Conservation (phyloP, 2,113 vertebrate genomes). For the Phoenicopterus ruber region DNA sequence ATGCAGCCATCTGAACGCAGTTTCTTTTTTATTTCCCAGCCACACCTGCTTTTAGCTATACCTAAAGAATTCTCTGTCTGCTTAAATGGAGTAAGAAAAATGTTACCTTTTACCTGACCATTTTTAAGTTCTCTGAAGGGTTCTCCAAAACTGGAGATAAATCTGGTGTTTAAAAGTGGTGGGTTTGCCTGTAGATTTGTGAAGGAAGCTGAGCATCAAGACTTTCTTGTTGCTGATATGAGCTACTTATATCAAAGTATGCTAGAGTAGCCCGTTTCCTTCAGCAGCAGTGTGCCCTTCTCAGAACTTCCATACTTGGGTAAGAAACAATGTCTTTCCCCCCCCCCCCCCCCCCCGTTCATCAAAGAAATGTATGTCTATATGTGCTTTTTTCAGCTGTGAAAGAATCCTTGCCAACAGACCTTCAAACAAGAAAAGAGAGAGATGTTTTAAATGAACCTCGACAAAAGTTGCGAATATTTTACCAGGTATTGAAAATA, state of each 20-base stretch:
- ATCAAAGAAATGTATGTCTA: neutral
- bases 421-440: slow-evolving; percentile 90
- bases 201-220: neutral
- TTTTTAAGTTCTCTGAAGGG: neutral
- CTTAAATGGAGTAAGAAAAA: neutral
- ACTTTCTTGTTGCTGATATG: neutral
- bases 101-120: neutral
- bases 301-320: neutral
- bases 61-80: neutral
- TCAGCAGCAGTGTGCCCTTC: neutral
- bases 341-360: no score
- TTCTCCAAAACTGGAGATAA: neutral
- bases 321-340: neutral
- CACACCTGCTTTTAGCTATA: neutral
- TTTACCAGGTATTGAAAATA: slow-evolving; percentile 89
- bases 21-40: neutral
- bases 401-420: slow-evolving; percentile 89
- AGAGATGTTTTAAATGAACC: slow-evolving; percentile 87
- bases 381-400: slow-evolving; percentile 78
- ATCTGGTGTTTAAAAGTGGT: neutral
- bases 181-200: neutral
- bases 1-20: neutral
- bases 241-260: neutral
- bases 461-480: slow-evolving; percentile 94
- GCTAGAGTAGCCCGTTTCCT: neutral